phyloP scores from a whole-genome alignment of 2,888 invertebrate genomes.

The Clepsis dumicolana region DNA sequence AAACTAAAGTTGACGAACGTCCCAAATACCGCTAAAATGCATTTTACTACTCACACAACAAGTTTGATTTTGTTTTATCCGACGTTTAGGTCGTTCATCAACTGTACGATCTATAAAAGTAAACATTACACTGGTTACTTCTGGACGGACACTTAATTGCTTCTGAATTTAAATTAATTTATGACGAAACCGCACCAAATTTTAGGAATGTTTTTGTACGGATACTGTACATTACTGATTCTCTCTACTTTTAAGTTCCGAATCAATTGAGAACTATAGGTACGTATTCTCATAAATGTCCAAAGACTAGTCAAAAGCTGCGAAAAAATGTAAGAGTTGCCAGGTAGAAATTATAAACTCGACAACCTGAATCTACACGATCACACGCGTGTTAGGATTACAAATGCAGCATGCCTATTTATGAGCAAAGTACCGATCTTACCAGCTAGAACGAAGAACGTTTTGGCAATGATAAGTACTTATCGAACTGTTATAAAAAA shows the following conservation, averaged over 20 bases:
- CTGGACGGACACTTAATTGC: slow-evolving; percentile 65
- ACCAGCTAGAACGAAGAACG: background rate
- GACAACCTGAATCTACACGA: no score
- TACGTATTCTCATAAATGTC: background rate
- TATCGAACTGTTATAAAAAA: background rate
- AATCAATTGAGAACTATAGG: background rate
- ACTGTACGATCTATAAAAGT: slow-evolving; percentile 13
- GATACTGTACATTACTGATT: background rate
- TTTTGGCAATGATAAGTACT: background rate
- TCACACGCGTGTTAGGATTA: no score
- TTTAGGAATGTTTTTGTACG: background rate
- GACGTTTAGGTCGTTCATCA: background rate
- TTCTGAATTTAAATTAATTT: slow-evolving; percentile 41
- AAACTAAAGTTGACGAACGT: slow-evolving; percentile 10
- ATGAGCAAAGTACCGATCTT: background rate
- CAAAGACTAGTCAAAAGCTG: background rate
- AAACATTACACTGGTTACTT: slow-evolving; percentile 47
- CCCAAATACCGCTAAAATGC: background rate
- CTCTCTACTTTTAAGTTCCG: background rate
- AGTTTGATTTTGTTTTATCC: background rate
- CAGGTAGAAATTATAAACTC: no score
- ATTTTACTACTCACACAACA: background rate
- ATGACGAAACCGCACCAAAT: slow-evolving; percentile 28
- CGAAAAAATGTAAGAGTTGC: slow-evolving; percentile 1
- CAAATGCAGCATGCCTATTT: no score